phyloP scores from a whole-genome alignment of 2,888 invertebrate genomes.

The Eupsilia transversa region DNA sequence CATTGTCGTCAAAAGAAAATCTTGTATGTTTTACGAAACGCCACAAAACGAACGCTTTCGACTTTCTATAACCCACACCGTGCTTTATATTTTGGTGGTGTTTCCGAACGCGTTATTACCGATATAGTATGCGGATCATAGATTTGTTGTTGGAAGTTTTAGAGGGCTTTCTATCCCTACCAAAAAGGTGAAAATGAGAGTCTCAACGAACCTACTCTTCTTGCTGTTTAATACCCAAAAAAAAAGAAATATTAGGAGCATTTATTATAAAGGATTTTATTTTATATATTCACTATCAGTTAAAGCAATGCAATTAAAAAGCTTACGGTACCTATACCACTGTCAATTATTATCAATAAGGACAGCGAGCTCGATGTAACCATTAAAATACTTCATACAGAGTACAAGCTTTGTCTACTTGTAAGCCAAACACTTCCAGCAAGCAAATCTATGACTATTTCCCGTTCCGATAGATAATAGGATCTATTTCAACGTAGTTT shows the following conservation, averaged over 20 bases:
- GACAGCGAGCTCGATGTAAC: neutral
- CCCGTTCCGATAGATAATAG: conserved; percentile 9
- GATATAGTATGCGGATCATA: conserved; percentile 38
- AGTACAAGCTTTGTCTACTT: neutral
- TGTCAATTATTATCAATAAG: neutral
- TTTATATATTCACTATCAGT: neutral
- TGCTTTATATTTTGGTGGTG: conserved; percentile 51
- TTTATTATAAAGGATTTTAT: too few species aligned
- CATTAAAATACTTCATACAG: neutral
- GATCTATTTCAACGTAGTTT: neutral
- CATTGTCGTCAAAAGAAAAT: conserved; percentile 50
- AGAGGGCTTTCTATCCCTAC: conserved; percentile 12
- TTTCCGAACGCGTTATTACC: conserved; percentile 11
- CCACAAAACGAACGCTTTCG: conserved; percentile 47
- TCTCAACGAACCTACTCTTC: neutral
- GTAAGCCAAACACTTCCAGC: conserved; percentile 24
- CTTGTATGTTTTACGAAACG: conserved; percentile 46
- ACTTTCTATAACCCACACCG: conserved; percentile 56
- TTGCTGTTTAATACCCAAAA: neutral
- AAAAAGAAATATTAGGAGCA: too few species aligned
- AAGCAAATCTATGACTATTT: neutral
- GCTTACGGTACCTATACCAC: neutral
- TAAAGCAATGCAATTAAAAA: neutral
- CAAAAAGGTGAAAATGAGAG: neutral
- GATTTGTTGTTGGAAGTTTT: conserved; percentile 1